A percentile compares a stretch with the other conserved stretches of the same genome.
phyloP scores from a whole-genome alignment of 2,797 vertebrate genomes.

The Neosalanx taihuensis region DNA sequence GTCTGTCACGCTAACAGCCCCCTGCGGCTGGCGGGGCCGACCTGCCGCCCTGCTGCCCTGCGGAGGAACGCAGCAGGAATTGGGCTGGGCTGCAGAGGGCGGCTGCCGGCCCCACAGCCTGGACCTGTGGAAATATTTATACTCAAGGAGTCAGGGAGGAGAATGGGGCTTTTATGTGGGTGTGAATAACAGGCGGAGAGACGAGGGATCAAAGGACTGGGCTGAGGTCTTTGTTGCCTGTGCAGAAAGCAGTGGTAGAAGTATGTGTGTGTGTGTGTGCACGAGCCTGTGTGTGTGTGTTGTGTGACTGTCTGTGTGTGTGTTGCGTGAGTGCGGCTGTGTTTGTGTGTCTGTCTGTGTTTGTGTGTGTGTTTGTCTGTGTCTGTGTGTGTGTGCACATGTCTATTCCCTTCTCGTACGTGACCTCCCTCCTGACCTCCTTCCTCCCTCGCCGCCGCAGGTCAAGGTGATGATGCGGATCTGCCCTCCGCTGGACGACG shows the following conservation, averaged over 20 bases:
- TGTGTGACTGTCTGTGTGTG: background rate
- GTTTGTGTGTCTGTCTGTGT: background rate
- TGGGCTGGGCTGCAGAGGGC: constrained; percentile 60
- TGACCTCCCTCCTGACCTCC: too few relatives aligned
- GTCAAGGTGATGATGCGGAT: constrained; percentile 98
- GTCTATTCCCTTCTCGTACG: background rate
- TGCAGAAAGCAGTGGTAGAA: constrained; percentile 22
- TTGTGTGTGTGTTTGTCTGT: constrained; percentile 2
- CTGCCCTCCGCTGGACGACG: constrained; percentile 87
- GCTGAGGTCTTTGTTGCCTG: constrained; percentile 33
- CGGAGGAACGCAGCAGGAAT: constrained; percentile 53
- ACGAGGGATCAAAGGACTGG: constrained; percentile 39
- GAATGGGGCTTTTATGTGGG: constrained; percentile 60
- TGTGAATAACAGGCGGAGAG: constrained; percentile 42
- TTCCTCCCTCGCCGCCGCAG: constrained; percentile 61
- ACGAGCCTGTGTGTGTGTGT: too few relatives aligned
- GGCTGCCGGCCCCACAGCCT: constrained; percentile 51
- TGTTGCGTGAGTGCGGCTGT: background rate
- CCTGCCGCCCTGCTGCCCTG: constrained; percentile 49
- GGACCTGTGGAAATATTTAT: constrained; percentile 69
- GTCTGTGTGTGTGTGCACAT: constrained; percentile 15
- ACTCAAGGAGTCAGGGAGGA: constrained; percentile 46
- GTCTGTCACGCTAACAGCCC: constrained; percentile 69
- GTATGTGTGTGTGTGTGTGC: too few relatives aligned
- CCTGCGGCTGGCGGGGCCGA: constrained; percentile 47